Percentiles rank a stretch among this genome's conserved stretches.
phyloP scores from a whole-genome alignment of 2,797 vertebrate genomes.

The Chromobotia macracanthus region DNA sequence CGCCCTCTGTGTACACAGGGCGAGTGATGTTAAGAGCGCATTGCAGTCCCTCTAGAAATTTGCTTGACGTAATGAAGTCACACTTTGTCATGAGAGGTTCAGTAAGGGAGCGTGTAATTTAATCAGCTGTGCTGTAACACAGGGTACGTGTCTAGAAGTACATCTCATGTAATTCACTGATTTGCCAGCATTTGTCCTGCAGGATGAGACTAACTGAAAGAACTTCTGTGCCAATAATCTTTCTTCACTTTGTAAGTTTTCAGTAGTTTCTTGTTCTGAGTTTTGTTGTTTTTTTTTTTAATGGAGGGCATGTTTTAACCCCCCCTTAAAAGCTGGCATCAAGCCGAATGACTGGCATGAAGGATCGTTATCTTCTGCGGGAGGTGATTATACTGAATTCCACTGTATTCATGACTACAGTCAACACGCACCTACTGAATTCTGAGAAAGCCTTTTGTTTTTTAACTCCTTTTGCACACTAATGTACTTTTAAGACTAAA shows the following conservation, averaged over 20 bases:
- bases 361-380: neutral
- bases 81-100: constrained; percentile 8
- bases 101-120: neutral
- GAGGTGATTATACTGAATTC: constrained; percentile 9
- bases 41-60: constrained; percentile 2
- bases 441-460: constrained; percentile 71
- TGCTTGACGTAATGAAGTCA: neutral
- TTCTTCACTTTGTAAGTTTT: constrained; percentile 2
- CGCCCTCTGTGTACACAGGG: neutral
- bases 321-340: neutral
- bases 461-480: constrained; percentile 66
- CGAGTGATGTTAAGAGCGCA: neutral
- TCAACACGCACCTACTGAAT: constrained; percentile 28
- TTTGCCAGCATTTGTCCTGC: neutral
- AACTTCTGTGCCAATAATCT: constrained; percentile 37
- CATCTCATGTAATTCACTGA: neutral
- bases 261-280: neutral
- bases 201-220: neutral
- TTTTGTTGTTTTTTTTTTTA: neutral
- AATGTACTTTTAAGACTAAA: constrained; percentile 77
- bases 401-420: constrained; percentile 4
- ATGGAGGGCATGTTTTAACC: neutral
- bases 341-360: neutral
- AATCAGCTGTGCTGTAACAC: neutral
- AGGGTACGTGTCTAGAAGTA: neutral